A percentile compares a stretch with the other conserved stretches of the same genome.
These are phyloP conservation scores for Beris chalybata DNA, from an alignment of 2,888 invertebrate genomes.

Conservation along the genomic window DNA sequence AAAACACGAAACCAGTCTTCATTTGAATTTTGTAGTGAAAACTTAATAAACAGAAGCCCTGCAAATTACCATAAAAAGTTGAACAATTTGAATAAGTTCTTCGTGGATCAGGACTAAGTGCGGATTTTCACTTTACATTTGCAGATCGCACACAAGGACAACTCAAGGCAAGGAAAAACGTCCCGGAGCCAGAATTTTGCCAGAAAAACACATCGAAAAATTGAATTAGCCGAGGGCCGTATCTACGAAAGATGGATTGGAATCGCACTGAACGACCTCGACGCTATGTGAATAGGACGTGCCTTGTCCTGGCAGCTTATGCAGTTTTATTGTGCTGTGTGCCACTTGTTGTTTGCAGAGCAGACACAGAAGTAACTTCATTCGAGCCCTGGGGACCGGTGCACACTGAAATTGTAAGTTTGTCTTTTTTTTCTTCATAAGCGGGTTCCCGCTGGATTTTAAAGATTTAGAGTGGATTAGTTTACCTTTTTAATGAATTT, in stretches of 20 bases:
- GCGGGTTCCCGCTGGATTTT: not conserved
- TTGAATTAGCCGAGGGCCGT: slow-evolving; percentile 12
- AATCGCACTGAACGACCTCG: not conserved
- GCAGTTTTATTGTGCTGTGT: slow-evolving; percentile 31
- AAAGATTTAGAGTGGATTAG: no score
- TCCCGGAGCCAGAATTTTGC: not conserved
- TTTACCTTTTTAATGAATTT: no score
- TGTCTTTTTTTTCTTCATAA: not conserved
- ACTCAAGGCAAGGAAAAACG: no score
- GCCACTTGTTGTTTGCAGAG: slow-evolving; percentile 20
- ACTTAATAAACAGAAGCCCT: slow-evolving; percentile 1
- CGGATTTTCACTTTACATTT: no score
- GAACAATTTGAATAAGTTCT: slow-evolving; percentile 11
- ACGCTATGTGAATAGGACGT: no score
- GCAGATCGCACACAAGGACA: no score
- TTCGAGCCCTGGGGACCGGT: not conserved
- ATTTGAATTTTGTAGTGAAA: no score
- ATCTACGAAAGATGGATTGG: slow-evolving; percentile 18
- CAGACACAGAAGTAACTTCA: slow-evolving; percentile 1
- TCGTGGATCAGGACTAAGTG: no score
- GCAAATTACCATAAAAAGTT: slow-evolving; percentile 14
- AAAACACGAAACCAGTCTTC: no score
- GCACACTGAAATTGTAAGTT: slow-evolving; percentile 12
- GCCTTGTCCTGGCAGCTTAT: slow-evolving; percentile 15
- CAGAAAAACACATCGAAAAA: slow-evolving; percentile 10